Percentiles rank a stretch among this genome's conserved stretches.
Evolutionary conservation across 2,888 invertebrate genomes (phyloP).

Genomic region (Orthosia gracilis): DNA sequence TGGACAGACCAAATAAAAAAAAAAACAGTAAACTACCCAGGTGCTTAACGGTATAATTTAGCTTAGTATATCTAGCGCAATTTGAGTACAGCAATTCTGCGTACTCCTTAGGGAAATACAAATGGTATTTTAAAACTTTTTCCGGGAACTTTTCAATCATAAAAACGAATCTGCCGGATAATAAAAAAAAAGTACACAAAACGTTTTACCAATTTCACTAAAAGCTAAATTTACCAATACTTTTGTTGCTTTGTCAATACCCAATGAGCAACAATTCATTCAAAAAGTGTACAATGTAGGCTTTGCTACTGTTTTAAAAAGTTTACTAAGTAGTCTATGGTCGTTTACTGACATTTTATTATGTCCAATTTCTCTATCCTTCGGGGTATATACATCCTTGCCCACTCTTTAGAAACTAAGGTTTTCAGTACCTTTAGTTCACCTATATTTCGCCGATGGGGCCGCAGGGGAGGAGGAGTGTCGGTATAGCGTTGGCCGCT

Average conservation of each 20-base stretch:
- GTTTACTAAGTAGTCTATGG: not conserved
- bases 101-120: slow-evolving; percentile 4
- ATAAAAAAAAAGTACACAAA: slow-evolving; percentile 37
- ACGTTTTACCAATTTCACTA: slow-evolving; percentile 40
- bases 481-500: too few species aligned
- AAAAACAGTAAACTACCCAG: too few species aligned
- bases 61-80: not conserved
- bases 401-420: too few species aligned
- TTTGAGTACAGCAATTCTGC: not conserved
- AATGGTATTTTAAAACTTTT: slow-evolving; percentile 20
- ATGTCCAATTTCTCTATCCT: not conserved
- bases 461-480: too few species aligned
- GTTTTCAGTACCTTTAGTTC: too few species aligned
- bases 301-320: slow-evolving; percentile 9
- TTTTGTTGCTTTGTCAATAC: slow-evolving; percentile 22
- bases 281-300: slow-evolving; percentile 4
- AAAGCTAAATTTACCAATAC: slow-evolving; percentile 48
- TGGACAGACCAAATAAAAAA: too few species aligned
- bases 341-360: not conserved
- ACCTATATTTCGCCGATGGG: too few species aligned
- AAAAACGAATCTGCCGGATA: slow-evolving; percentile 16
- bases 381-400: too few species aligned
- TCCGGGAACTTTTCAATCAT: slow-evolving; percentile 31
- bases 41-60: too few species aligned
- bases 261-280: slow-evolving; percentile 27